A percentile compares a stretch with the other conserved stretches of the same genome.
These are phyloP conservation scores for Drosophila kikkawai DNA, from an alignment of 1,140 invertebrate species.

Conservation along the genomic window DNA sequence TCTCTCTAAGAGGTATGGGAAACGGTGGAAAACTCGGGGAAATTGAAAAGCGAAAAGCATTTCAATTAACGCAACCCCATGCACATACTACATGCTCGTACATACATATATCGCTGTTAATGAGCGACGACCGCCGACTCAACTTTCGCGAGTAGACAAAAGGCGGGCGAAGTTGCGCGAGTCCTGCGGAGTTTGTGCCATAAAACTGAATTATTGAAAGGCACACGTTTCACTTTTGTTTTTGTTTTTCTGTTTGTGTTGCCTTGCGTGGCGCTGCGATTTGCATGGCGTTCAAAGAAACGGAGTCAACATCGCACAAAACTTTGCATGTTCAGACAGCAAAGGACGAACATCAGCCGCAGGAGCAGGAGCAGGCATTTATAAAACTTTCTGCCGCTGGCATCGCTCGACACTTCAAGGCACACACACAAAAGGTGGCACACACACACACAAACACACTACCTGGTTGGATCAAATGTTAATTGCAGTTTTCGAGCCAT, in stretches of 20 bases:
- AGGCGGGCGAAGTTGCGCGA: slow-evolving; percentile 30
- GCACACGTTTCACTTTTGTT: slow-evolving; percentile 71
- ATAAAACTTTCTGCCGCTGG: slow-evolving; percentile 71
- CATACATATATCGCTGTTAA: slow-evolving; percentile 45
- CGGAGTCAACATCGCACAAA: slow-evolving; percentile 70
- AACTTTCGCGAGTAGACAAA: slow-evolving; percentile 47
- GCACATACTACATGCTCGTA: neutral
- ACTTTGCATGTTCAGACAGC: slow-evolving; percentile 42
- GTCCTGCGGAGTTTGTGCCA: slow-evolving; percentile 56
- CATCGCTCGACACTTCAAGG: slow-evolving; percentile 73
- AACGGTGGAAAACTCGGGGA: neutral
- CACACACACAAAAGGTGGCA: slow-evolving; percentile 39
- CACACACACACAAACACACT: slow-evolving; percentile 16
- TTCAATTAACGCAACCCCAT: slow-evolving; percentile 53
- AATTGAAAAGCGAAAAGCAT: slow-evolving; percentile 64
- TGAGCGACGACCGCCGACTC: slow-evolving; percentile 49
- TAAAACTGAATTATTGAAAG: slow-evolving; percentile 71
- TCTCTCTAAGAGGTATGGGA: neutral
- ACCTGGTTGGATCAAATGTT: slow-evolving; percentile 70
- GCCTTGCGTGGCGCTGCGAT: slow-evolving; percentile 36
- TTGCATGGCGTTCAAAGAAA: slow-evolving; percentile 65
- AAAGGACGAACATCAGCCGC: slow-evolving; percentile 31
- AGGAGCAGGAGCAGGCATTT: slow-evolving; percentile 43
- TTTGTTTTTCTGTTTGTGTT: slow-evolving; percentile 61
- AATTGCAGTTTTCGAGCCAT: slow-evolving; percentile 79